Conservation (phyloP, 2,797 vertebrate genomes). For the Chelon labrosus region DNA sequence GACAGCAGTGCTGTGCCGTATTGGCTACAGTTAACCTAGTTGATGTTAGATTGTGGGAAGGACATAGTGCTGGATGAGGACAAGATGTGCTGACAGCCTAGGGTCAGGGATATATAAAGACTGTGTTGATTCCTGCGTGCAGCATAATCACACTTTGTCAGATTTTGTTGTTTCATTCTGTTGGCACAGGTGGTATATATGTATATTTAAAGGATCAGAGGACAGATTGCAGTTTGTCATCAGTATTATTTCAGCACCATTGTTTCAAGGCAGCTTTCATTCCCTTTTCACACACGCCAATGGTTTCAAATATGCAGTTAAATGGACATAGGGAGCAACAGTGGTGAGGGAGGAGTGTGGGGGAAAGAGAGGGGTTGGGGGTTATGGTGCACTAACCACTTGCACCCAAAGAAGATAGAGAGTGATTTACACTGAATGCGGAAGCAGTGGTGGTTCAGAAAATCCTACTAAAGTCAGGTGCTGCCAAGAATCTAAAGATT, state of each 20-base stretch:
- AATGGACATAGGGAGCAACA: constrained; percentile 36
- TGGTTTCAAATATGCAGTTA: constrained; percentile 43
- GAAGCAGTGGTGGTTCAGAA: constrained; percentile 9
- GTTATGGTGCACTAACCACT: constrained; percentile 26
- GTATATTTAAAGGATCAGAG: constrained; percentile 54
- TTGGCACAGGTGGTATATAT: constrained; percentile 43
- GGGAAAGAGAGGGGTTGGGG: background rate
- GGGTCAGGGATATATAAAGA: constrained; percentile 76
- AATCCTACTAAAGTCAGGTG: constrained; percentile 13
- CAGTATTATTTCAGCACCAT: constrained; percentile 57
- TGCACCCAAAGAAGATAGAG: constrained; percentile 43
- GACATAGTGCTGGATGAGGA: constrained; percentile 71
- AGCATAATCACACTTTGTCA: constrained; percentile 61
- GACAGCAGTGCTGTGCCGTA: constrained; percentile 43
- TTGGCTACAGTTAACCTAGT: constrained; percentile 69
- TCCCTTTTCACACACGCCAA: constrained; percentile 21
- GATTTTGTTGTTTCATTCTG: constrained; percentile 59
- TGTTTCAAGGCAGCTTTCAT: constrained; percentile 8
- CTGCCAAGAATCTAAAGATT: constrained; percentile 11
- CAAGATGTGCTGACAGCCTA: constrained; percentile 71
- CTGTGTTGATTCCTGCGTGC: constrained; percentile 32
- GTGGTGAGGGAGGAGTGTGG: constrained; percentile 16
- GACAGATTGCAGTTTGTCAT: constrained; percentile 40
- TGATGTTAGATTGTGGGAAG: constrained; percentile 68
- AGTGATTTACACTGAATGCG: constrained; percentile 29